Percentiles rank a stretch among this genome's conserved stretches.
Conservation (phyloP, 2,113 vertebrate genomes). For the Poecilia latipinna region DNA sequence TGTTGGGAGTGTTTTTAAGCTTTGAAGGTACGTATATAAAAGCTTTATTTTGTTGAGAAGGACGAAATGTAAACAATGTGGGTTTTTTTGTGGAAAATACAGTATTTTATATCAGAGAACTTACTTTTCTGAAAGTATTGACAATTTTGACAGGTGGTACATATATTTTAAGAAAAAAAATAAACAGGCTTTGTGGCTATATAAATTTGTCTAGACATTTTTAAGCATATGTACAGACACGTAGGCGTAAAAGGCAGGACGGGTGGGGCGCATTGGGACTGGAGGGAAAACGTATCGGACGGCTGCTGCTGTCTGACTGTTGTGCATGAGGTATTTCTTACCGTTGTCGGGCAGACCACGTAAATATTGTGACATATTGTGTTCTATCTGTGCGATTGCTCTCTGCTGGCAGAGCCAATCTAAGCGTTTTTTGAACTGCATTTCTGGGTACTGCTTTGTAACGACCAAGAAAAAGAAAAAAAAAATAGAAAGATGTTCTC, state of each 20-base stretch:
- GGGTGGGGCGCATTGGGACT: conserved; percentile 42
- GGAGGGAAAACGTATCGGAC: conserved; percentile 58
- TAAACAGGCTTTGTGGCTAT: conserved; percentile 90
- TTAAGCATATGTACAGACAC: conserved; percentile 81
- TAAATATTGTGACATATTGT: conserved; percentile 91
- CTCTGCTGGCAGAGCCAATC: conserved; percentile 98
- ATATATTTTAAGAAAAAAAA: conserved; percentile 91
- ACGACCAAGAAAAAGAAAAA: conserved; percentile 94
- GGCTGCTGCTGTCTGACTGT: conserved; percentile 68
- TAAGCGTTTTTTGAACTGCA: conserved; percentile 87
- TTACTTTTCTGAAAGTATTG: conserved; percentile 83
- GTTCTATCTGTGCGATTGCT: conserved; percentile 89
- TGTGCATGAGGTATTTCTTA: conserved; percentile 73
- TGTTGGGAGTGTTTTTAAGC: conserved; percentile 80
- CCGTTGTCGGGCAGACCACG: conserved; percentile 79
- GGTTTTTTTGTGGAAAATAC: conserved; percentile 51
- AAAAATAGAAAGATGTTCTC: conserved; percentile 80
- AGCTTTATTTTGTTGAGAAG: conserved; percentile 84
- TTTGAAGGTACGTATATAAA: conserved; percentile 78
- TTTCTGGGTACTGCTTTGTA: conserved; percentile 96
- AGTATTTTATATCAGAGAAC: conserved; percentile 86
- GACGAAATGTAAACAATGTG: conserved; percentile 80
- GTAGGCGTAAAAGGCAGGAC: conserved; percentile 57
- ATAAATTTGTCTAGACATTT: conserved; percentile 82
- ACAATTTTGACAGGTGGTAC: conserved; percentile 79